phyloP scores from a whole-genome alignment of 2,113 vertebrate species.

The Coptodon rendalli region DNA sequence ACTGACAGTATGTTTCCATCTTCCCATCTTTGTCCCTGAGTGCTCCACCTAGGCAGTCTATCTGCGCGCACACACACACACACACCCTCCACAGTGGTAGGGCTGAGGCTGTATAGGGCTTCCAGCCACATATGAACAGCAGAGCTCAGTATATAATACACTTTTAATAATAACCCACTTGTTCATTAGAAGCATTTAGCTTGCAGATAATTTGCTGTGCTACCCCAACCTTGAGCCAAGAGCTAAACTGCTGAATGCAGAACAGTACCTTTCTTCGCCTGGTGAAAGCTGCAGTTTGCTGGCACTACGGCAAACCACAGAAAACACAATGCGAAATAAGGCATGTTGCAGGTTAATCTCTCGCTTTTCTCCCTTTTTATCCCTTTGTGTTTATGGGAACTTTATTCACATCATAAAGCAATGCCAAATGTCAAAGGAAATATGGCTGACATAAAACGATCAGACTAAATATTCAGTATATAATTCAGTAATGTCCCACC shows the following conservation, averaged over 20 bases:
- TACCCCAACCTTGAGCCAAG: neutral
- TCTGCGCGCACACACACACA: neutral
- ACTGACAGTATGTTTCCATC: slow-evolving; percentile 37
- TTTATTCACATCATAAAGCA: neutral
- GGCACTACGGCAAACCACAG: neutral
- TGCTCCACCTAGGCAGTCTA: slow-evolving; percentile 7
- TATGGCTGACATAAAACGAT: neutral
- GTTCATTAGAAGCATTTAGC: neutral
- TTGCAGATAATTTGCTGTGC: neutral
- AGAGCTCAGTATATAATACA: neutral
- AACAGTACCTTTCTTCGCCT: rapidly evolving
- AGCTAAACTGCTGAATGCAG: neutral
- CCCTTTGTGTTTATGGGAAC: neutral
- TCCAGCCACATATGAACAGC: neutral
- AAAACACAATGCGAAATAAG: neutral
- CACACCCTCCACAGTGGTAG: neutral
- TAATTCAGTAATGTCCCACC: slow-evolving; percentile 12
- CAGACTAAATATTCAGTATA: neutral
- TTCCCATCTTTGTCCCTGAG: slow-evolving; percentile 20
- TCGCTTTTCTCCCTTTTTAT: neutral
- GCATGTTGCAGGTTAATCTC: neutral
- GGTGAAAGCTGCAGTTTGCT: neutral
- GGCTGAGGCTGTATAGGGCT: neutral
- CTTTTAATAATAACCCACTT: neutral
- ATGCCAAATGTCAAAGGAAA: neutral